These are phyloP conservation scores for Donacobius atricapilla DNA, from an alignment of 2,113 vertebrate species.

Conservation along the genomic window DNA sequence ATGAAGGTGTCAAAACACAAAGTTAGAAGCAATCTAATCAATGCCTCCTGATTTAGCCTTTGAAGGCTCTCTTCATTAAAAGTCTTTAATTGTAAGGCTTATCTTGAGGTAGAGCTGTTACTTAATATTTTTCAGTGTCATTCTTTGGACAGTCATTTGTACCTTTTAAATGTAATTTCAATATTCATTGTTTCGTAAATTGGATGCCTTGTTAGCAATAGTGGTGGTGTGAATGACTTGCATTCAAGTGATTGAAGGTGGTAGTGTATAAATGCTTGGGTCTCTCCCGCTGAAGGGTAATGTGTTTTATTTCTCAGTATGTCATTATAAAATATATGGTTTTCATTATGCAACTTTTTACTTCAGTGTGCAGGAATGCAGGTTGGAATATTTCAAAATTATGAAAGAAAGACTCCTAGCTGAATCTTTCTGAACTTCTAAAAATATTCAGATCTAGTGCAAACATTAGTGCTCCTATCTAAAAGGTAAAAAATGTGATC, in stretches of 20 bases:
- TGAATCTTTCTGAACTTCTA: neutral
- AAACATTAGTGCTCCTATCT: neutral
- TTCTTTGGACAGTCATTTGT: slow-evolving; percentile 82
- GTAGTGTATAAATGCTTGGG: slow-evolving; percentile 73
- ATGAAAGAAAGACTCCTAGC: neutral
- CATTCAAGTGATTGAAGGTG: slow-evolving; percentile 78
- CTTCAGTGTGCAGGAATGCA: slow-evolving; percentile 46
- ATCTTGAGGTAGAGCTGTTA: slow-evolving; percentile 81
- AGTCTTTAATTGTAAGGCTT: slow-evolving; percentile 83
- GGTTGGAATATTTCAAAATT: slow-evolving; percentile 37
- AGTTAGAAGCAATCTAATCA: slow-evolving; percentile 93
- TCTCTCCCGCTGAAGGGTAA: slow-evolving; percentile 48
- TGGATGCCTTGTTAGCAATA: slow-evolving; percentile 79
- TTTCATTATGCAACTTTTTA: slow-evolving; percentile 11
- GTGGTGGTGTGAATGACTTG: slow-evolving; percentile 78
- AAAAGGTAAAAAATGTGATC: neutral
- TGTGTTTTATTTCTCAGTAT: slow-evolving; percentile 40
- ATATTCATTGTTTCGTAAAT: slow-evolving; percentile 83
- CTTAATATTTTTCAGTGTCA: slow-evolving; percentile 86
- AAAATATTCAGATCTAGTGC: neutral
- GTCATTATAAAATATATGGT: slow-evolving; percentile 45
- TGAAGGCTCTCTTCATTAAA: slow-evolving; percentile 88
- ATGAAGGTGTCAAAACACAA: slow-evolving; percentile 87
- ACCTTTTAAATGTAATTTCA: slow-evolving; percentile 81
- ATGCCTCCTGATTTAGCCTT: slow-evolving; percentile 89